These are phyloP conservation scores for Trachelus troglodyta DNA, from an alignment of 2,888 invertebrate species.

Conservation along the genomic window DNA sequence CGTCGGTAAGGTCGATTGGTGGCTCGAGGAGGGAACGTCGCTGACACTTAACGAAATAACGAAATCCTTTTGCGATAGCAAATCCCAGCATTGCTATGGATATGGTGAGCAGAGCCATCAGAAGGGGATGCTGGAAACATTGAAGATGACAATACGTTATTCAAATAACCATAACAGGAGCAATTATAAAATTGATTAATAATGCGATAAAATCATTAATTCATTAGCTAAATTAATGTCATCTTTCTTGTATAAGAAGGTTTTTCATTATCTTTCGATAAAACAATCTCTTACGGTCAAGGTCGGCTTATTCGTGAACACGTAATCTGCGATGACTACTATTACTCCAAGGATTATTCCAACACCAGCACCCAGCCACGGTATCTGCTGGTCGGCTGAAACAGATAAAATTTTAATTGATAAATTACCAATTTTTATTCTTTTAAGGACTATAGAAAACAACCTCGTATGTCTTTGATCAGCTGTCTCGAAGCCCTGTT, in stretches of 20 bases:
- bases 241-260: background rate
- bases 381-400: slow-evolving; percentile 77
- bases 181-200: background rate
- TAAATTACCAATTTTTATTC: slow-evolving; percentile 1
- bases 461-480: slow-evolving; percentile 73
- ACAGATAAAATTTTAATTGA: slow-evolving; percentile 30
- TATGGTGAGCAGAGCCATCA: slow-evolving; percentile 79
- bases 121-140: slow-evolving; percentile 74
- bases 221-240: background rate
- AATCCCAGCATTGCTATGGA: slow-evolving; percentile 76
- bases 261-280: background rate
- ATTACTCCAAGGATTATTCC: slow-evolving; percentile 78
- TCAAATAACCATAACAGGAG: background rate
- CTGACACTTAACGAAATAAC: slow-evolving; percentile 69
- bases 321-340: slow-evolving; percentile 77
- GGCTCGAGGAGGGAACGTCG: slow-evolving; percentile 69
- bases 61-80: slow-evolving; percentile 72
- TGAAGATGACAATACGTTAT: background rate
- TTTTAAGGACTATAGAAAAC: slow-evolving; percentile 20
- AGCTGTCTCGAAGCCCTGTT: slow-evolving; percentile 71
- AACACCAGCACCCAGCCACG: slow-evolving; percentile 81
- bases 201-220: background rate
- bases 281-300: slow-evolving; percentile 69
- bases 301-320: slow-evolving; percentile 74
- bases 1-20: slow-evolving; percentile 67